Evolutionary conservation across 2,113 vertebrate genomes (phyloP), one percentile per base, ranked within the genome.

Genomic region (Ornithorhynchus anatinus): DNA sequence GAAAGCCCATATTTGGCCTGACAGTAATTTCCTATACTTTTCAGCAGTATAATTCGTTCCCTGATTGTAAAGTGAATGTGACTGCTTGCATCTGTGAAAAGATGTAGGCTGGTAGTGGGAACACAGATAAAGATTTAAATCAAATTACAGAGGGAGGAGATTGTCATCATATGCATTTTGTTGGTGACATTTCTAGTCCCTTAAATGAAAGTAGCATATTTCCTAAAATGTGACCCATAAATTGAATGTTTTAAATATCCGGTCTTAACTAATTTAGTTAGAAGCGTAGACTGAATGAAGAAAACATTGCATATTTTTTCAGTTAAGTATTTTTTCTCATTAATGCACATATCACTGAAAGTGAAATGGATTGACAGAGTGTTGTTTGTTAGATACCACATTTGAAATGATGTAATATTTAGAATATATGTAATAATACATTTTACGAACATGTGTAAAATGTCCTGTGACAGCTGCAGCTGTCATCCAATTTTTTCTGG

Each of bases 401-500:
- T 20, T 68, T 47, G 5, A 59, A 4, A 11, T 47, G 60, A 14
- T 39, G 47, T 23, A 29, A 47, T 7, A 53, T 37, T 61, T 52
- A 22, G 64, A 67, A 74, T 75, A 72, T 31, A n/a, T n/a, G 25
- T 69, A 65, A 61, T 65, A 6, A 2, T 11, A 15, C 23, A 14
- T 38, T 64, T 67, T 51, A 79, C 76, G 57, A 67, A 50, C 16
- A 6, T 35, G 25, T 58, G 71, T 32, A 72, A 40, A 59, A 61
- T 70, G 14, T 39, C 79, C 84, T 22, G 72, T 77, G 81, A 87
- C 89, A 81, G 76, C 76, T 86, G 85, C 91, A 90, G 88, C 90
- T 92, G 90, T 84, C 88, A 39, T 50, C 82, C 86, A 12, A 63
- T 91, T 86, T 91, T 78, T 82, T 86, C 79, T 87, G 86, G 88